Base-by-base conservation (phyloP, 2,797 vertebrate genomes). In the Falco biarmicus region DNA sequence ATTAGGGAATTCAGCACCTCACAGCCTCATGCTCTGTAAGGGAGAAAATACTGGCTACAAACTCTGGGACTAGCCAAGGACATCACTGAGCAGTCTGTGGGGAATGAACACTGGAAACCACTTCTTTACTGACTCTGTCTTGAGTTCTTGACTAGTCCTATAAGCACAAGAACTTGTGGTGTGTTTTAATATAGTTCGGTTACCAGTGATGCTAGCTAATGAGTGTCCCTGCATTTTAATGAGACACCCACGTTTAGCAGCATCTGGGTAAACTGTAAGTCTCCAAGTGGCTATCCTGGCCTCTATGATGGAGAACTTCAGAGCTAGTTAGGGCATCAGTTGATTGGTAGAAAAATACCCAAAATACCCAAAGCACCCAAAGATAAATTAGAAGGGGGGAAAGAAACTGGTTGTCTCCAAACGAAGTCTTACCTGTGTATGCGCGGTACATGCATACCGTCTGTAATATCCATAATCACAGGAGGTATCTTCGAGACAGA, bases 391-490 rank as follows among this genome's bases (percentile, higher is more conserved):
- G 22, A 50, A 11, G 32, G 13, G 10, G 26, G 39, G 45, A 93
- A 83, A 75, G 50, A 75, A 31, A 6, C 2, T 17, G 11, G 11
- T 15, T 70, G 26, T 48, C 53, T 69, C 39, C 34, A 20, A 51
- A 77, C 15, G 24, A 43, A 3, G 7, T 50, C 95, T 82, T 95
- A 99, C 99, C 99, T 99, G 99, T 0, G 99, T 99, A 91, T 99
- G 99, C 6, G 99, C 98, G 22, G 99, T 99, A 94, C 99, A 99
- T 10, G 99, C 99, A 26, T 98, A 99, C 50, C 99, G 98, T 82
- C 99, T 98, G 82, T 99, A 99, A 97, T 99, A 99, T 70, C 99
- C 99, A 37, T 99, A 99, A 97, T 99, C 99, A 87, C 99, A 99
- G 87, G 99, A 99, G 2, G 99, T 99, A 95, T 99, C 99, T 98